These are phyloP conservation scores for Dendrocopos noguchii DNA, from an alignment of 2,113 vertebrate species.

Conservation along the genomic window DNA sequence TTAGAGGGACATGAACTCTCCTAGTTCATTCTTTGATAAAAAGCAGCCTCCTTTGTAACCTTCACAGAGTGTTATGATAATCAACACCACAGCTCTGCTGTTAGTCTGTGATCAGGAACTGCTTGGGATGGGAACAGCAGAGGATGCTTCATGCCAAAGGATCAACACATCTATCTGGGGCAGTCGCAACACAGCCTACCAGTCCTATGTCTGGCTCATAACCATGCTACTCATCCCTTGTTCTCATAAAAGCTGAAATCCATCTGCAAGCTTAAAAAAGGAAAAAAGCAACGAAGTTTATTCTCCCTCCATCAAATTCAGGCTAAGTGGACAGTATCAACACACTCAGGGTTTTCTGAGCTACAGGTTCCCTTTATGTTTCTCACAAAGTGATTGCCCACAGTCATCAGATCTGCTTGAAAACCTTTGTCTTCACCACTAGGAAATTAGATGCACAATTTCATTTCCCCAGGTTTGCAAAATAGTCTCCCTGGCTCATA, in stretches of 20 bases:
- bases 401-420: constrained; percentile 14
- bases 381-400: constrained; percentile 3
- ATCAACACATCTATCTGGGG: constrained; percentile 66
- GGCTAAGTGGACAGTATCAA: constrained; percentile 6
- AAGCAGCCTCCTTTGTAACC: constrained; percentile 3
- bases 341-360: constrained; percentile 43
- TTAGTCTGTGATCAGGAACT: constrained; percentile 25
- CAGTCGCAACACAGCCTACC: constrained; percentile 63
- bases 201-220: constrained; percentile 45
- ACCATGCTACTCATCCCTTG: background rate
- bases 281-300: constrained; percentile 6
- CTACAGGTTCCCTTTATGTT: background rate
- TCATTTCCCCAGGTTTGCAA: background rate
- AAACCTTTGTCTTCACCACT: constrained; percentile 3
- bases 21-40: background rate
- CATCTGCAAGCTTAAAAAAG: constrained; percentile 51
- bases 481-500: background rate
- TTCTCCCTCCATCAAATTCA: background rate
- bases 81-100: constrained; percentile 33
- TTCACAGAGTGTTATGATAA: background rate
- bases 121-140: constrained; percentile 33
- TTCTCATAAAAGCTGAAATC: background rate
- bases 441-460: constrained; percentile 24
- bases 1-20: background rate
- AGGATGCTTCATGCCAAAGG: constrained; percentile 31